Evolutionary conservation across 2,797 vertebrate species (phyloP), one percentile per base, ranked within the genome.

Genomic region (Oreortyx pictus): DNA sequence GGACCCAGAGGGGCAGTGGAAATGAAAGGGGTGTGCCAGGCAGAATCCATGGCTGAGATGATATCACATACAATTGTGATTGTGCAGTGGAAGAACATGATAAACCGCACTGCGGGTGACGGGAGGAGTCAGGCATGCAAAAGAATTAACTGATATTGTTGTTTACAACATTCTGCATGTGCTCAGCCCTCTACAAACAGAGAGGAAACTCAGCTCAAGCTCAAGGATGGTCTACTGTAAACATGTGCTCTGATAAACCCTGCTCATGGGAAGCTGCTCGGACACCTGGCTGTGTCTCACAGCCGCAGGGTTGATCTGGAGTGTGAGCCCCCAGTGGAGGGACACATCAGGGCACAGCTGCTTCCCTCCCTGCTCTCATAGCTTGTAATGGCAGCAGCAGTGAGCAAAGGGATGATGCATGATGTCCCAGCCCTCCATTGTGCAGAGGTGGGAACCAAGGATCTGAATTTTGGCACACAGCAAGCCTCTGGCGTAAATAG

Each of bases 21-120:
- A 96, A 82, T 89, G 92, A 39, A 70, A 89, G 87, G 96, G 96
- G 84, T 89, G 95, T 93, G 95, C 90, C 93, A 93, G 82, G 91
- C 93, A 84, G 95, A 88, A 5, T 9, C 65, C 57, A 22, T 0
- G 89, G 87, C 93, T 16, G 64, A 71, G 96, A 96, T 96, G 87
- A 77, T 94, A 93, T 96, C 94, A 13, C 92, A 37, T 2, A 9
- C 5, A 52, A 5, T 14, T 70, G 78, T 57, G 35, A 93, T 60
- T 93, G 93, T 86, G 87, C 17, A n/a, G 80, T 93, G 95, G 91
- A 86, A 88, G 95, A 85, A 90, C 74, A 27, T 0, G 80, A 91
- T 85, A 62, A 92, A 82, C 74, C 1, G 71, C 93, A 0, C 92
- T 6, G 91, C 77, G 88, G 94, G 94, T 85, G 95, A 60, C 33